phyloP scores from a whole-genome alignment of 2,797 vertebrate genomes.

The Poeciliopsis turneri region DNA sequence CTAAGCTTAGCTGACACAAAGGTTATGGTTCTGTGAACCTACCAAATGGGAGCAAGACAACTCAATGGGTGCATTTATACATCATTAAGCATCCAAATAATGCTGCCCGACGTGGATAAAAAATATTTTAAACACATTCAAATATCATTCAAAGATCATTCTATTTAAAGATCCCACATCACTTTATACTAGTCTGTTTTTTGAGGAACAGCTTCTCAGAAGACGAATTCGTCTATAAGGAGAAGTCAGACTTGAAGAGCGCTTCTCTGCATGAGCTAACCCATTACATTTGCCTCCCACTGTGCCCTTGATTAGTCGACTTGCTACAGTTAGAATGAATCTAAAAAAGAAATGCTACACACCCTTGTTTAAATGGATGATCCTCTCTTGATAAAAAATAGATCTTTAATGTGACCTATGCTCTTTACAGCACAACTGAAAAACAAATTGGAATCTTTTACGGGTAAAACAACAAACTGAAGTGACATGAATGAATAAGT shows the following conservation, averaged over 20 bases:
- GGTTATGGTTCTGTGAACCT: not conserved
- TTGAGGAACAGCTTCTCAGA: not conserved
- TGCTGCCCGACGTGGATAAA: not conserved
- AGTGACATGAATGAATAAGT: not conserved
- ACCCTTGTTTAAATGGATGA: not conserved
- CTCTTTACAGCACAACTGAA: not conserved
- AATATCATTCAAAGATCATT: not conserved
- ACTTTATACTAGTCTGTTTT: not conserved
- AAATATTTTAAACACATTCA: not conserved
- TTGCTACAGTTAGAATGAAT: not conserved
- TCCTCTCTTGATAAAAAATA: not conserved
- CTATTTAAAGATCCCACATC: not conserved
- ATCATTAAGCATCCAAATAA: not conserved
- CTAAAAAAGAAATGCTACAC: not conserved
- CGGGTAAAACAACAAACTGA: not conserved
- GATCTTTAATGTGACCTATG: not conserved
- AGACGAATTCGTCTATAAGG: not conserved
- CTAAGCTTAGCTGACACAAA: not conserved
- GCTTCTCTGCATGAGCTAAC: not conserved
- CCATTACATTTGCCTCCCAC: not conserved
- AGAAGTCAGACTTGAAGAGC: not conserved
- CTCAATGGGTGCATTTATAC: not conserved
- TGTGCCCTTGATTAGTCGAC: not conserved
- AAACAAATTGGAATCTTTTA: not conserved
- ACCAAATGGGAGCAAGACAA: not conserved